Evolutionary conservation across 2,888 invertebrate species (phyloP).

Genomic region (Lamellibrachia satsuma): DNA sequence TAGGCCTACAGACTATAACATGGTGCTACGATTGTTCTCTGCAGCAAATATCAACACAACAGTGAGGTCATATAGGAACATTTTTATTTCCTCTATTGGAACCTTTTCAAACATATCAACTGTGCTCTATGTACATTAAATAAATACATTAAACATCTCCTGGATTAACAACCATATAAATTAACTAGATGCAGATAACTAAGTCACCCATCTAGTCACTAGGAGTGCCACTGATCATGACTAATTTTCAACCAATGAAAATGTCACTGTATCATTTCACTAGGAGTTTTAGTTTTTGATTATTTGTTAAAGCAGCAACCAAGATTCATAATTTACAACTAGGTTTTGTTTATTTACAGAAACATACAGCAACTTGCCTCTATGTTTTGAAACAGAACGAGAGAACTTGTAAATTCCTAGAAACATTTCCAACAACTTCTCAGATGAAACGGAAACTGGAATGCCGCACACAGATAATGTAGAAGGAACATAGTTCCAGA

Average conservation of each 20-base stretch:
- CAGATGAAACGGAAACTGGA: too few species aligned
- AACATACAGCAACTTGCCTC: background rate
- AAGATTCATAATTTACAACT: background rate
- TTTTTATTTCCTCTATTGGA: background rate
- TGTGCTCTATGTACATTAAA: background rate
- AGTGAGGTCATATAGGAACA: background rate
- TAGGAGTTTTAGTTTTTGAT: background rate
- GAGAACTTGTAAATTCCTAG: too few species aligned
- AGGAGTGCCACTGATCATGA: background rate
- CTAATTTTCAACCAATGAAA: background rate
- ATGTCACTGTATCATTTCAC: background rate
- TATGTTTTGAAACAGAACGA: too few species aligned
- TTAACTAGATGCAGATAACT: too few species aligned
- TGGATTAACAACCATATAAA: slow-evolving; percentile 13
- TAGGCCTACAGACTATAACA: too few species aligned
- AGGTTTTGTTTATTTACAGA: background rate
- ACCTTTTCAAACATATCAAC: background rate
- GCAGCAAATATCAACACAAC: background rate
- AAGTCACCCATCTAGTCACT: background rate
- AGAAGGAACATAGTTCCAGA: too few species aligned
- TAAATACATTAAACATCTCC: background rate
- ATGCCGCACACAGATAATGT: too few species aligned
- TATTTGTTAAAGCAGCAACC: background rate
- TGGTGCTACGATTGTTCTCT: too few species aligned
- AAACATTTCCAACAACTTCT: too few species aligned